phyloP scores from a whole-genome alignment of 2,797 vertebrate genomes.

The Brachymystax lenok region DNA sequence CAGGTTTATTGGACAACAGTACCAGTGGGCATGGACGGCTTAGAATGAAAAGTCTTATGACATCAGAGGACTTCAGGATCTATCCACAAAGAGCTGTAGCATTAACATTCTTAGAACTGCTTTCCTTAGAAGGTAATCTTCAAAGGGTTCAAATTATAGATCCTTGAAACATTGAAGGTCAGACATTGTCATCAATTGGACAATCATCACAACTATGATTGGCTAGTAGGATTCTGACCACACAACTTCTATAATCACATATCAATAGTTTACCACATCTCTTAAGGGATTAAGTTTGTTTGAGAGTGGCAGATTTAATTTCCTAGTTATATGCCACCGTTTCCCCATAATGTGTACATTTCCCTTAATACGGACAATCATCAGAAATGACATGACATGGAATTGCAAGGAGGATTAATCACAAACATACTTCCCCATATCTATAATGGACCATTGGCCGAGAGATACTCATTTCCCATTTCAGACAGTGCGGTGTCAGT shows the following conservation, averaged over 20 bases:
- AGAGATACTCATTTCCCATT: slow-evolving; percentile 77
- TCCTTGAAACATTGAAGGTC: background rate
- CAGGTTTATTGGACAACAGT: background rate
- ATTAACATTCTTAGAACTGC: background rate
- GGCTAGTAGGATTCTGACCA: background rate
- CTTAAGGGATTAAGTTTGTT: slow-evolving; percentile 50
- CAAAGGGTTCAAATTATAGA: background rate
- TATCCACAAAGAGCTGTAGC: slow-evolving; percentile 23
- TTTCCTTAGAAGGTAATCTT: no score
- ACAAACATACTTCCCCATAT: slow-evolving; percentile 58
- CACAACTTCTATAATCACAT: background rate
- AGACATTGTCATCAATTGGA: background rate
- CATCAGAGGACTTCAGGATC: background rate
- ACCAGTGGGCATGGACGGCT: background rate
- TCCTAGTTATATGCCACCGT: slow-evolving; percentile 8
- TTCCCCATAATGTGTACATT: slow-evolving; percentile 69
- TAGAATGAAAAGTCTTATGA: background rate
- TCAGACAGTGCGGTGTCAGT: slow-evolving; percentile 76
- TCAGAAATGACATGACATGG: slow-evolving; percentile 69
- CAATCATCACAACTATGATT: background rate
- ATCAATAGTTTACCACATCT: slow-evolving; percentile 29
- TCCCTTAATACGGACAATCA: slow-evolving; percentile 67
- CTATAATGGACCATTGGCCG: slow-evolving; percentile 33
- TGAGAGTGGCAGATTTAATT: slow-evolving; percentile 35
- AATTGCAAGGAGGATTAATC: slow-evolving; percentile 72